phyloP scores from a whole-genome alignment of 2,888 invertebrate genomes.

The Ceriagrion tenellum region DNA sequence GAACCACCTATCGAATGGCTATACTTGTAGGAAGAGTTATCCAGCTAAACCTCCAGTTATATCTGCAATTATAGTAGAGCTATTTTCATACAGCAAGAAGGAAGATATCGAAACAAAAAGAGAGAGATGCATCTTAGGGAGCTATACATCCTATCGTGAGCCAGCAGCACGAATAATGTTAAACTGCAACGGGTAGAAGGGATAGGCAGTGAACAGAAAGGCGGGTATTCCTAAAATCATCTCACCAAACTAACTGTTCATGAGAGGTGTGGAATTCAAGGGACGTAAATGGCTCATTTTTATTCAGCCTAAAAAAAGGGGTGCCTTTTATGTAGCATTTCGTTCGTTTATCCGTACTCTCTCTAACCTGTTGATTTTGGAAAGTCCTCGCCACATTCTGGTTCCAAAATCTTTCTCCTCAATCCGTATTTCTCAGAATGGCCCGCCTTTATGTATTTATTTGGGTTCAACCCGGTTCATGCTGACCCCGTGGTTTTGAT shows the following conservation, averaged over 20 bases:
- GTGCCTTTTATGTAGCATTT: no score
- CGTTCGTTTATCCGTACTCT: no score
- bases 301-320: no score
- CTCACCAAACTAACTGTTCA: neutral
- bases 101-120: neutral
- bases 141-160: neutral
- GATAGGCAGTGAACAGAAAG: neutral
- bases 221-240: neutral
- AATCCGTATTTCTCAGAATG: neutral
- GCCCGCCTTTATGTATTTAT: neutral
- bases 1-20: no score
- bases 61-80: no score
- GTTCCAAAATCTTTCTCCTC: neutral
- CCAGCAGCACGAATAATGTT: no score
- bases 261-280: no score
- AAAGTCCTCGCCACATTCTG: neutral
- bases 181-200: neutral
- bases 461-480: neutral
- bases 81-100: neutral
- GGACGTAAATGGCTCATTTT: neutral
- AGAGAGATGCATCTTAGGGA: neutral
- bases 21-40: no score
- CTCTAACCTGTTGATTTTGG: neutral
- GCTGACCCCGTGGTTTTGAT: neutral
- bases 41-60: no score